These are phyloP conservation scores for Phocoena sinus DNA, from an alignment of 2,113 vertebrate genomes.

Conservation along the genomic window DNA sequence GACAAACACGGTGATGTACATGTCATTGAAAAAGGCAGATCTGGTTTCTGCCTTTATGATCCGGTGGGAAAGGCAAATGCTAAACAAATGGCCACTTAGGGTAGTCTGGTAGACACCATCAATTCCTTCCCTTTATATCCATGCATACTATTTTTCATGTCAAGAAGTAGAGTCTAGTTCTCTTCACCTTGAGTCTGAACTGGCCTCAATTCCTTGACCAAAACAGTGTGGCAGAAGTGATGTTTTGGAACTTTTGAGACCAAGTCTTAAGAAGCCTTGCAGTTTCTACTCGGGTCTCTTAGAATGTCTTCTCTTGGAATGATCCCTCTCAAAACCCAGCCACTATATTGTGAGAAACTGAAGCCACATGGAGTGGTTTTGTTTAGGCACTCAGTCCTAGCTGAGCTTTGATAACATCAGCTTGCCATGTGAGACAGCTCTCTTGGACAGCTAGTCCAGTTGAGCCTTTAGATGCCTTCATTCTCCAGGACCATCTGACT, in stretches of 20 bases:
- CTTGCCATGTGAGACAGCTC: background rate
- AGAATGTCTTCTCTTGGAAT: background rate
- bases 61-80: background rate
- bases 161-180: background rate
- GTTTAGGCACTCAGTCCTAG: background rate
- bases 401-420: background rate
- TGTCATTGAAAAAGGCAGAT: background rate
- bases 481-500: background rate
- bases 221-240: background rate
- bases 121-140: background rate
- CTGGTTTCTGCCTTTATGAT: background rate
- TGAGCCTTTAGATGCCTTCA: background rate
- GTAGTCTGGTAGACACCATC: background rate
- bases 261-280: background rate
- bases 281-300: background rate
- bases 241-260: background rate
- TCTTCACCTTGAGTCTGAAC: background rate
- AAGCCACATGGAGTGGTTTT: background rate
- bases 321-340: background rate
- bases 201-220: background rate
- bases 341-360: background rate
- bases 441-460: background rate
- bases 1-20: background rate
- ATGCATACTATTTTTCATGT: background rate
- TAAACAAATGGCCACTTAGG: background rate